phyloP scores from a whole-genome alignment of 2,113 vertebrate genomes.

The Sinocyclocheilus maitianheensis region DNA sequence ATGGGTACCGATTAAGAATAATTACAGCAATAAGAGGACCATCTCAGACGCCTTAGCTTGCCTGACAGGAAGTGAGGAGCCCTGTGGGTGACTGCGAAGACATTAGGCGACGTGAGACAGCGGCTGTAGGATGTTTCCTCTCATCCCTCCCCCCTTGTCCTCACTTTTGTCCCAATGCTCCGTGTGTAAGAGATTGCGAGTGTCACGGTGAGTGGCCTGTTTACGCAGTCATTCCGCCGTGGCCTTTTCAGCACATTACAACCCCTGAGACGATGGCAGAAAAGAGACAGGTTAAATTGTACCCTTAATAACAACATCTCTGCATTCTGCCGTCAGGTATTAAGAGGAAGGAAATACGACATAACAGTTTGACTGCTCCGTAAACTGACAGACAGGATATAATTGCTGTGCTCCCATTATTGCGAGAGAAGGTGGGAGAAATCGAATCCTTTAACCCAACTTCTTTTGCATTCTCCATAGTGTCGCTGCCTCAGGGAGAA shows the following conservation, averaged over 20 bases:
- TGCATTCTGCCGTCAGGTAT: constrained; percentile 30
- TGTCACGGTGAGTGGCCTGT: constrained; percentile 27
- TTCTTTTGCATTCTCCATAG: neutral
- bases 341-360: constrained; percentile 38
- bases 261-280: constrained; percentile 6
- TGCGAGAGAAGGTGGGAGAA: neutral
- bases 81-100: constrained; percentile 2
- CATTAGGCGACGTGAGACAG: neutral
- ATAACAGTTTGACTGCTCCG: constrained; percentile 31
- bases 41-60: constrained; percentile 39
- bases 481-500: neutral
- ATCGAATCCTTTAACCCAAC: constrained; percentile 19
- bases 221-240: constrained; percentile 38
- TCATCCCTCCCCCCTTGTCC: neutral
- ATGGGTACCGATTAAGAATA: constrained; percentile 67
- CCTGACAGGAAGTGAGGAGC: constrained; percentile 14
- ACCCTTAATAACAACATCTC: constrained; percentile 42
- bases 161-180: constrained; percentile 10
- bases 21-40: constrained; percentile 62
- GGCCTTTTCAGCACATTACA: constrained; percentile 25
- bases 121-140: neutral
- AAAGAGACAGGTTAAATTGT: constrained; percentile 42
- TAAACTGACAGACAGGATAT: constrained; percentile 44
- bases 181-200: neutral
- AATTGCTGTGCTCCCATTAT: constrained; percentile 35